These are phyloP conservation scores for Zenarchopterus dispar DNA, from an alignment of 2,797 vertebrate genomes.

Conservation along the genomic window DNA sequence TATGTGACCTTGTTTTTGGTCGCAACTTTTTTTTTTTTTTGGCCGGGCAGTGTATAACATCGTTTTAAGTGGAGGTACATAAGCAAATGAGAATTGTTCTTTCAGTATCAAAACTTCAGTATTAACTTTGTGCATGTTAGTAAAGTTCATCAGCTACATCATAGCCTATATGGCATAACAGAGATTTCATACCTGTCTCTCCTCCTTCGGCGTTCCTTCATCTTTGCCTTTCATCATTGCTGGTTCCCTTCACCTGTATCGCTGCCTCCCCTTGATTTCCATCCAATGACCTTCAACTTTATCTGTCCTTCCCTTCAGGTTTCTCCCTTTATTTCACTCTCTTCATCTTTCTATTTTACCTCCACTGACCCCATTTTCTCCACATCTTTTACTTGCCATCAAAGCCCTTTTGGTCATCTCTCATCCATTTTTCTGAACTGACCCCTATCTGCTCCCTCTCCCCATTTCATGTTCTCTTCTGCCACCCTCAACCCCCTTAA, in stretches of 20 bases:
- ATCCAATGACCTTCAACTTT: slow-evolving; percentile 13
- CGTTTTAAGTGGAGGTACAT: no score
- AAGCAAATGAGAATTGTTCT: no score
- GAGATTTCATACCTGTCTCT: background rate
- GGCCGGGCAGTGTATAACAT: no score
- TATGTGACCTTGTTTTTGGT: no score
- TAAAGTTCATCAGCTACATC: no score
- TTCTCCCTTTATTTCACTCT: slow-evolving; percentile 31
- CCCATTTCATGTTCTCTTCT: slow-evolving; percentile 1
- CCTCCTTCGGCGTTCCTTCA: background rate
- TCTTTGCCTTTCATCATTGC: slow-evolving; percentile 7
- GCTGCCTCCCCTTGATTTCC: background rate
- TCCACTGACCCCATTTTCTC: slow-evolving; percentile 58
- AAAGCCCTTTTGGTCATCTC: slow-evolving; percentile 46
- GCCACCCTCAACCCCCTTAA: no score
- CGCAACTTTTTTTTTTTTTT: no score
- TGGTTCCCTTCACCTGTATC: background rate
- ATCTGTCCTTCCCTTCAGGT: slow-evolving; percentile 19
- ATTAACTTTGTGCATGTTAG: no score
- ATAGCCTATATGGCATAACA: background rate
- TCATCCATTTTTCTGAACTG: slow-evolving; percentile 50
- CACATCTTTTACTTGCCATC: slow-evolving; percentile 35
- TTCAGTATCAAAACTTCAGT: no score
- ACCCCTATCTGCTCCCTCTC: slow-evolving; percentile 41
- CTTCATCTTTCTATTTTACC: slow-evolving; percentile 48